Evolutionary conservation across 2,888 invertebrate species (phyloP).

Genomic region (Gandaritis pyraliata): DNA sequence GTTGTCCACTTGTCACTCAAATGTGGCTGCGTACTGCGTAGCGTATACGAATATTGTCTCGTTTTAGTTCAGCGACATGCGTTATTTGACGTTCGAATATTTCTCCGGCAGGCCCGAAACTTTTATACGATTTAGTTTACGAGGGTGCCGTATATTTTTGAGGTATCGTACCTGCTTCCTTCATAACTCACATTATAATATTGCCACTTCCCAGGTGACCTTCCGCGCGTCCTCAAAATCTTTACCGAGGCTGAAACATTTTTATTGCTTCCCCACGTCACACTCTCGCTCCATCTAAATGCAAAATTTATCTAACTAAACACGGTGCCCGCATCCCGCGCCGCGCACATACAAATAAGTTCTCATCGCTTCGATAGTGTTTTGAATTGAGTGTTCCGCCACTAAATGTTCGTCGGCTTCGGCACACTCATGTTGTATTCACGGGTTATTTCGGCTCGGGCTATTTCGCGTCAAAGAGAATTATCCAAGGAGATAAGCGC

Average conservation of each 20-base stretch:
- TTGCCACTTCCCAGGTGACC: constrained; percentile 39
- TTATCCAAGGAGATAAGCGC: constrained; percentile 42
- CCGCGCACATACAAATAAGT: constrained; percentile 44
- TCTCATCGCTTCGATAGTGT: constrained; percentile 46
- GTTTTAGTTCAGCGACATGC: constrained; percentile 2
- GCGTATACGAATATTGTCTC: background rate
- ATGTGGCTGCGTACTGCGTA: no score
- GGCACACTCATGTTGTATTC: constrained; percentile 51
- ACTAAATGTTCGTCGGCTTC: constrained; percentile 47
- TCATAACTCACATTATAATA: constrained; percentile 39
- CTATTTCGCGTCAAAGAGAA: constrained; percentile 38
- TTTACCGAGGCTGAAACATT: constrained; percentile 37
- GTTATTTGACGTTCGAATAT: constrained; percentile 15
- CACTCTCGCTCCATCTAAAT: constrained; percentile 42
- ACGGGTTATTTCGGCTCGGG: constrained; percentile 41
- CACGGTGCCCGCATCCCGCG: constrained; percentile 33
- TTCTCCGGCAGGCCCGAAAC: constrained; percentile 24
- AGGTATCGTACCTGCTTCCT: constrained; percentile 32
- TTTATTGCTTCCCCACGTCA: constrained; percentile 42
- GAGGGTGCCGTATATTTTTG: constrained; percentile 37
- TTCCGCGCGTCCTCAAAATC: constrained; percentile 33
- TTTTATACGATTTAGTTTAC: constrained; percentile 34
- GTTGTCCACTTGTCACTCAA: background rate
- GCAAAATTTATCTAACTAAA: constrained; percentile 38
- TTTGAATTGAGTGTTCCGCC: constrained; percentile 48